These are phyloP conservation scores for Loris lydekkerianus DNA, from an alignment of 2,797 vertebrate species.

Conservation along the genomic window DNA sequence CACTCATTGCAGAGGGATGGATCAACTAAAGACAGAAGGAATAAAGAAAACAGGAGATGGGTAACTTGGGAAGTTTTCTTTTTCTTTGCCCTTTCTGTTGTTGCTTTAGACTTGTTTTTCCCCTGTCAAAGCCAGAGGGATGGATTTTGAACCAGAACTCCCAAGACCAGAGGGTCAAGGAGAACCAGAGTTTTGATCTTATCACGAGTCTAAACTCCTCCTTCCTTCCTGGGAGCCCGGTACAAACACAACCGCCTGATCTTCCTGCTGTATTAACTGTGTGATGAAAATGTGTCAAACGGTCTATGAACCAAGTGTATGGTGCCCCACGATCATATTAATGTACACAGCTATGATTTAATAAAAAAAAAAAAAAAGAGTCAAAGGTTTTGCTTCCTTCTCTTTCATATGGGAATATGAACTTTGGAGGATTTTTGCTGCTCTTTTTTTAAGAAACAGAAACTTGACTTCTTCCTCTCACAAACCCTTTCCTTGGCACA, in stretches of 20 bases:
- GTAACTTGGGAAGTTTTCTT: background rate
- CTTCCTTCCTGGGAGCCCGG: background rate
- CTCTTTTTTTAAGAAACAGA: background rate
- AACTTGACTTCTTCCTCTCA: background rate
- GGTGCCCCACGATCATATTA: too few species aligned
- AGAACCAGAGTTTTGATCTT: background rate
- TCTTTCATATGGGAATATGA: background rate
- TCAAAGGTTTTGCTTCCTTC: background rate
- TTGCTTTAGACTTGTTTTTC: constrained; percentile 44
- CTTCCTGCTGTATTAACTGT: background rate
- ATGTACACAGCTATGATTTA: too few species aligned
- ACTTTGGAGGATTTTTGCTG: background rate
- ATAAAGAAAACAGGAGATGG: background rate
- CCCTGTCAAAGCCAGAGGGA: constrained; percentile 13
- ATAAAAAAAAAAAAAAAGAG: background rate
- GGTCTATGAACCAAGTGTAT: too few species aligned
- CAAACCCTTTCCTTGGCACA: background rate
- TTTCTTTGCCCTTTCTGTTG: background rate
- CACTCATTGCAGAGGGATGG: background rate
- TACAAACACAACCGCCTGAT: background rate
- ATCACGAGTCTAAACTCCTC: background rate
- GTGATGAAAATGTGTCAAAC: too few species aligned
- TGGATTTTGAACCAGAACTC: constrained; percentile 38
- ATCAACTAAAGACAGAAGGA: background rate
- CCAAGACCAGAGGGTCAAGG: constrained; percentile 6